These are phyloP conservation scores for Mesocricetus auratus DNA, from an alignment of 2,113 vertebrate genomes.

Conservation along the genomic window DNA sequence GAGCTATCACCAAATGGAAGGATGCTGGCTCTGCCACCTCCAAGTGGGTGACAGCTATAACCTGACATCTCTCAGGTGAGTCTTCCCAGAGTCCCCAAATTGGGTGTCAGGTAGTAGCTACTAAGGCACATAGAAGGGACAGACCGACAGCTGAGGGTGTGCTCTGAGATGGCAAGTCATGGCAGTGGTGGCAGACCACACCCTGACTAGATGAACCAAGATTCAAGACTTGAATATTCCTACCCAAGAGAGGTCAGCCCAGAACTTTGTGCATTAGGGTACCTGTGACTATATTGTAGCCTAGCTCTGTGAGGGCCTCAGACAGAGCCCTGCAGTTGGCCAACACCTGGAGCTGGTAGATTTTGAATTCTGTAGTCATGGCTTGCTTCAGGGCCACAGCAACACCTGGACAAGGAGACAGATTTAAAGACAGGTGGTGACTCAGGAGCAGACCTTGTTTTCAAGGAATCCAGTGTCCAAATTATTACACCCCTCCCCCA, in stretches of 20 bases:
- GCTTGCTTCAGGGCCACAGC: constrained; percentile 96
- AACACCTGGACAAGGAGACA: constrained; percentile 87
- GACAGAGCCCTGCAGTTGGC: constrained; percentile 93
- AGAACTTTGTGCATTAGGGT: neutral
- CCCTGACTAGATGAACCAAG: neutral
- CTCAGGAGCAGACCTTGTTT: neutral
- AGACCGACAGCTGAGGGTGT: neutral
- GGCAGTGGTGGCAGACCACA: neutral
- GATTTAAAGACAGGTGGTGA: neutral
- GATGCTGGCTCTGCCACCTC: neutral
- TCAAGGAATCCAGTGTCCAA: neutral
- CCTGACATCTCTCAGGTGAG: neutral
- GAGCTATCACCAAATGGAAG: neutral
- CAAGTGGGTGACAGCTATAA: neutral
- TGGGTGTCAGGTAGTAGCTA: neutral
- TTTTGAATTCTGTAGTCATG: constrained; percentile 93
- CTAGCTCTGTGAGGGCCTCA: constrained; percentile 86
- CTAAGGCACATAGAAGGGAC: neutral
- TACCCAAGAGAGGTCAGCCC: neutral
- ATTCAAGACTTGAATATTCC: neutral
- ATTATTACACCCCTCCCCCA: neutral
- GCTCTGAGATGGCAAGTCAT: neutral
- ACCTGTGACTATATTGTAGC: constrained; percentile 96
- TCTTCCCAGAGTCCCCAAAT: neutral
- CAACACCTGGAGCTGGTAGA: constrained; percentile 94